phyloP scores from a whole-genome alignment of 1,140 invertebrate species.

The Bombus sibiricus region DNA sequence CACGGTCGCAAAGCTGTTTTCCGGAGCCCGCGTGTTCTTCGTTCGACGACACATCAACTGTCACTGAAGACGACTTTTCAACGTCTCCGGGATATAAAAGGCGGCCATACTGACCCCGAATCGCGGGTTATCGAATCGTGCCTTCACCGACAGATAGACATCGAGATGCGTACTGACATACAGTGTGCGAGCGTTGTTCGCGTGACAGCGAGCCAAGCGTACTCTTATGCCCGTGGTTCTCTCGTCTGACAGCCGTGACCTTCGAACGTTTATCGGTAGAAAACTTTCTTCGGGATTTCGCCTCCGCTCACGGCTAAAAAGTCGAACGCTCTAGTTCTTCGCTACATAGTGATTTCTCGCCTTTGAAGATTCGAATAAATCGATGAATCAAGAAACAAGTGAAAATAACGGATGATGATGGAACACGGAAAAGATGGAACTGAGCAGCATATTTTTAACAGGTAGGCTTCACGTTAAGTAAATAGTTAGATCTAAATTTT shows the following conservation, averaged over 20 bases:
- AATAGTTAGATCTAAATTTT: not conserved
- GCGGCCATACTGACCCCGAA: conserved; percentile 71
- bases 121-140: conserved; percentile 70
- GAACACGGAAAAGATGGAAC: not conserved
- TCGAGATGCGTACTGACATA: conserved; percentile 59
- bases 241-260: conserved; percentile 31
- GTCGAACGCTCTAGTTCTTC: not conserved
- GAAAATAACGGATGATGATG: not conserved
- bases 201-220: conserved; percentile 37
- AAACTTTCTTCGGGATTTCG: not conserved
- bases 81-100: conserved; percentile 49
- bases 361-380: not conserved
- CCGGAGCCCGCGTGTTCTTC: not conserved
- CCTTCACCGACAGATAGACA: conserved; percentile 62
- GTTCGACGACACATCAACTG: conserved; percentile 44
- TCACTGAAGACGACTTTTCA: conserved; percentile 48
- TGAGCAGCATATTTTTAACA: conserved; percentile 5
- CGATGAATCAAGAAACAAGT: not conserved
- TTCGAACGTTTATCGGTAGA: conserved; percentile 38
- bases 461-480: not conserved
- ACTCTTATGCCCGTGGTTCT: not conserved
- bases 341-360: not conserved
- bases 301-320: not conserved
- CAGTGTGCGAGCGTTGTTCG: conserved; percentile 25
- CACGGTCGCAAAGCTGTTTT: not conserved